Percentiles rank a stretch among this genome's conserved stretches.
phyloP scores from a whole-genome alignment of 2,888 invertebrate genomes.

The Nomada lathburiana region DNA sequence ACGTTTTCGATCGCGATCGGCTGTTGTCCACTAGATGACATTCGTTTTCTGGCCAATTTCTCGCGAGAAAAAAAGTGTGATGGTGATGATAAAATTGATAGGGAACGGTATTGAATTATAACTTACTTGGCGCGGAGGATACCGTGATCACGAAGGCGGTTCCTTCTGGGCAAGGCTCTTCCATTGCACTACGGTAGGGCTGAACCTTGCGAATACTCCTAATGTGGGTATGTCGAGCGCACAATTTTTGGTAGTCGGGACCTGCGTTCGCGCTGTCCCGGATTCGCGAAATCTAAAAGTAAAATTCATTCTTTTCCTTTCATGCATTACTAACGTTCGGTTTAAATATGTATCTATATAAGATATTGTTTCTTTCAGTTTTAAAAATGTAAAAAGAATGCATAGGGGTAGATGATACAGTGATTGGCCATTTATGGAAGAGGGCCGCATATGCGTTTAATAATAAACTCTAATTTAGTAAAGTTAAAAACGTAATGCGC shows the following conservation, averaged over 20 bases:
- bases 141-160: conserved; percentile 90
- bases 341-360: too few relatives aligned
- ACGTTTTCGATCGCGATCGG: conserved; percentile 18
- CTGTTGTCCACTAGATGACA: conserved; percentile 63
- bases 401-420: too few relatives aligned
- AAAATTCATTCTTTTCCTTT: not conserved
- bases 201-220: conserved; percentile 87
- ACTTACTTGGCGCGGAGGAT: conserved; percentile 91
- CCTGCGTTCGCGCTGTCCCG: conserved; percentile 88
- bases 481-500: too few relatives aligned
- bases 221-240: conserved; percentile 87
- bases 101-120: conserved; percentile 65
- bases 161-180: conserved; percentile 87
- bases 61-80: conserved; percentile 57
- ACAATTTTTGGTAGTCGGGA: conserved; percentile 88
- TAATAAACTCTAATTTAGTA: too few relatives aligned
- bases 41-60: conserved; percentile 59
- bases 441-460: too few relatives aligned
- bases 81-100: conserved; percentile 52
- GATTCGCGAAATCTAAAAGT: conserved; percentile 68
- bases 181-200: conserved; percentile 89
- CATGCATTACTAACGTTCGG: too few relatives aligned
- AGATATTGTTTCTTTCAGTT: too few relatives aligned
- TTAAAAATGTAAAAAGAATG: too few relatives aligned
- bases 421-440: too few relatives aligned